phyloP scores from a whole-genome alignment of 1,140 invertebrate species.

The Caenorhabditis latens region DNA sequence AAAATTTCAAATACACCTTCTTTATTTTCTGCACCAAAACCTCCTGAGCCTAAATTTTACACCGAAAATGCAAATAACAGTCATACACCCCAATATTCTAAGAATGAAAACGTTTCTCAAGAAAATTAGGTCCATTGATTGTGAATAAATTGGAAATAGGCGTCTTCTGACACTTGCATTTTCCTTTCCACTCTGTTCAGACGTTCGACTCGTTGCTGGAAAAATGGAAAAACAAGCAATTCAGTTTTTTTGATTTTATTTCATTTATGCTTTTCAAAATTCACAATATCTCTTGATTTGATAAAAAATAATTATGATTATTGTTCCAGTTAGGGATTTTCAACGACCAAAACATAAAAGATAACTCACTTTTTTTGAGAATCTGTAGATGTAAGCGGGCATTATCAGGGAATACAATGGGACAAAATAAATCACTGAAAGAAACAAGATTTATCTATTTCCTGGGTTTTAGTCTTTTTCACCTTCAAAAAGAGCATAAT shows the following conservation, averaged over 20 bases:
- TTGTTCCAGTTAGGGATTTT: no score
- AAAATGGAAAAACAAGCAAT: neutral
- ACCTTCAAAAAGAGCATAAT: constrained; percentile 32
- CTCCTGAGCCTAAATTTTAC: no score
- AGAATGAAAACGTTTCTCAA: no score
- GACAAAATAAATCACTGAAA: constrained; percentile 16
- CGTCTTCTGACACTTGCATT: constrained; percentile 33
- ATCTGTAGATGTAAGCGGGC: constrained; percentile 7
- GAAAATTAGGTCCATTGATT: constrained; percentile 13
- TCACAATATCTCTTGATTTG: no score
- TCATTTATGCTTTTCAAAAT: no score
- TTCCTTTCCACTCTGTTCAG: constrained; percentile 4
- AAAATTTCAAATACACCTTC: no score
- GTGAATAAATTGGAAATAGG: constrained; percentile 25
- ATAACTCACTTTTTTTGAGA: constrained; percentile 37
- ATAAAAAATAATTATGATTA: no score
- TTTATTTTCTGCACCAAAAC: no score
- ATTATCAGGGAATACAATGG: constrained; percentile 5
- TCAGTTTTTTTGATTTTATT: no score
- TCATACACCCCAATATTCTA: no score
- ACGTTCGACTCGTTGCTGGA: constrained; percentile 9
- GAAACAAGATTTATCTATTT: neutral
- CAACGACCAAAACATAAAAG: no score
- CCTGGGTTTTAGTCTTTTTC: neutral
- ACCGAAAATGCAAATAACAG: no score